Evolutionary conservation across 1,140 invertebrate species (phyloP), one percentile per base, ranked within the genome.

Genomic region (Drosophila elegans): DNA sequence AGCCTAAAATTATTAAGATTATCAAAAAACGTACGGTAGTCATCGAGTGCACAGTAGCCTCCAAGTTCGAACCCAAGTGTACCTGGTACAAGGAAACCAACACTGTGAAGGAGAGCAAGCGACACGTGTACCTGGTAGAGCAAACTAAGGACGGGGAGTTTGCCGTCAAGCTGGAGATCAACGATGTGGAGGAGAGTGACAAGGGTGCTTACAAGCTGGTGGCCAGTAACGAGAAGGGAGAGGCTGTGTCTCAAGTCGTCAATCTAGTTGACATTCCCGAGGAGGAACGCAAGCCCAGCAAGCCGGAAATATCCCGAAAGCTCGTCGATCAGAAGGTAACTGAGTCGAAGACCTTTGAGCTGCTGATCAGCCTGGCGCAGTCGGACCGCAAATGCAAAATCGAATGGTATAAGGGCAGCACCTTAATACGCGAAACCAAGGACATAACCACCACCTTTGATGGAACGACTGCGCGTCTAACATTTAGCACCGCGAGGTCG

Each of bases 211-310:
- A 98, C 90, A 98, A 98, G 93, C 93, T 98, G 66, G 95, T 98
- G 0, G 97, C 97, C 6, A 97, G 97, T 90, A 98, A 98, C 86
- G 97, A 98, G 86, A 98, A 98, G 92, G 97, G 97, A 68, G 97
- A 98, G 94, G 97, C 97, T 1, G 96, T 95, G 32, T 98, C 97
- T n/a, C 96, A 97, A 92, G 94, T 95, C 56, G 97, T 98, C 1
- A 96, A 97, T 93, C 95, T 98, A 10, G 95, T 95, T 39, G 96
- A 97, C 80, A 95, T 97, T 79, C 95, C 96, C 5, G 95, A 95
- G 55, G 91, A 91, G 32, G 91, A 92, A 41, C 78, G 80, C 6
- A 91, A 91, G 44, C 77, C 80, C 2, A 54, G 53, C 42, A 95
- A 95, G 80, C 95, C 95, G 9, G 95, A 95, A 85, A 95, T 98